Base-by-base conservation (phyloP, 2,797 vertebrate genomes). In the Aphelocoma californica region DNA sequence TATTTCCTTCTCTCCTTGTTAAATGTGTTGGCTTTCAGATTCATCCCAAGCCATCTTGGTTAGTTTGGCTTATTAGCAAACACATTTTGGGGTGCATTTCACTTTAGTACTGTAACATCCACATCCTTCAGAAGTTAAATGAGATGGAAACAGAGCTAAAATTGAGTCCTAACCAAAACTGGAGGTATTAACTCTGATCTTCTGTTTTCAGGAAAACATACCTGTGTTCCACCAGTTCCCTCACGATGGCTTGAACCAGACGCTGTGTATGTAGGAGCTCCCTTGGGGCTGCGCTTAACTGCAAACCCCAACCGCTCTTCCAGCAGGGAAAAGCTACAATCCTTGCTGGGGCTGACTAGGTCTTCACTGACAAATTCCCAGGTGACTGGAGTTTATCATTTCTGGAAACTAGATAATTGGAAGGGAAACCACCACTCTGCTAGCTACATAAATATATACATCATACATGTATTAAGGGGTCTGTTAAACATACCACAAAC, bases 1-100 rank as follows among this genome's bases (percentile, higher is more conserved):
- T 79, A 93, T 92, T 94, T 96, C 82, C 69, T 95, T 74, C 72
- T 91, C 66, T 81, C 56, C 53, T 84, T 87, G 69, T 91, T 96
- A 92, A 94, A 89, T 42, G 31, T 56, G 34, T 54, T 88, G 54
- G 74, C 64, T 92, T 92, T 80, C 78, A 74, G 58, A 78, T 96
- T 91, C 80, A 88, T 87, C 38, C 91, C 67, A 32, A 74, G 58
- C 47, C 90, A 77, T 83, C 70, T 89, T 70, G 86, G 93, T 87
- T 71, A 67, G 86, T 18, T 81, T 78, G 74, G 78, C 60, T 80
- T 70, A 73, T 65, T 90, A 92, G 89, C 72, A 89, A 85, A 85
- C 78, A 84, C 15, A 70, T 92, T 95, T 94, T 61, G 90, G 90
- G 79, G 72, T 51, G 61, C 71, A 82, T 93, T 96, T 95, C 62